Conservation (phyloP, 2,888 invertebrate genomes). For the Arge pagana region DNA sequence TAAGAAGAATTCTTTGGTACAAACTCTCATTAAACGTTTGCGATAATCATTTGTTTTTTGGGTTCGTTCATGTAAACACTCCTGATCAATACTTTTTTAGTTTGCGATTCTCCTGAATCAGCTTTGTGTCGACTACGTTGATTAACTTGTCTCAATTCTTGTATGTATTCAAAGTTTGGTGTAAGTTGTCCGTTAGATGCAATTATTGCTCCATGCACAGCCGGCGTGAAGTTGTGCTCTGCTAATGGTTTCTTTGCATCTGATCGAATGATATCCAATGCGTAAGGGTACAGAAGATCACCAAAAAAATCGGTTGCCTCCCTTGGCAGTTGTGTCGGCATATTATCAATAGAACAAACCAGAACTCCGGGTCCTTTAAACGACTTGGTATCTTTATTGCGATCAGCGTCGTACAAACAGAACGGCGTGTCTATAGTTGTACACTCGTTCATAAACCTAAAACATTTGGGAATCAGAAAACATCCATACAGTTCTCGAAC, state of each 20-base stretch:
- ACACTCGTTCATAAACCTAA: slow-evolving; percentile 97
- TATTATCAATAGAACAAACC: slow-evolving; percentile 99
- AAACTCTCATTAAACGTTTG: no score
- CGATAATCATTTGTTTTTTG: no score
- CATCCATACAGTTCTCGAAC: no score
- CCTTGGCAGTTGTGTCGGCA: slow-evolving; percentile 98
- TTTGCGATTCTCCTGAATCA: slow-evolving; percentile 63
- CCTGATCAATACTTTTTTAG: slow-evolving; percentile 65
- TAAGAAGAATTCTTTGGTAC: neutral
- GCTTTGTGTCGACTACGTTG: slow-evolving; percentile 76
- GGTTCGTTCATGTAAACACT: neutral
- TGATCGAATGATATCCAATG: slow-evolving; percentile 84
- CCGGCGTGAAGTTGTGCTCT: slow-evolving; percentile 74
- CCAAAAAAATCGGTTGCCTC: slow-evolving; percentile 99
- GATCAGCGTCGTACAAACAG: slow-evolving; percentile 98
- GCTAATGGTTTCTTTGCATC: slow-evolving; percentile 80
- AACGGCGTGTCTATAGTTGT: slow-evolving; percentile 99
- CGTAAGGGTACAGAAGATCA: slow-evolving; percentile 85
- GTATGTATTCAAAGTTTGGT: slow-evolving; percentile 92
- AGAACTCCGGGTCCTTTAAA: slow-evolving; percentile 96
- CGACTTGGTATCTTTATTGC: slow-evolving; percentile 95
- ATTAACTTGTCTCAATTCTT: slow-evolving; percentile 77
- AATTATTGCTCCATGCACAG: slow-evolving; percentile 85
- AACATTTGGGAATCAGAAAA: no score
- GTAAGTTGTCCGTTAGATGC: slow-evolving; percentile 94